Evolutionary conservation across 2,797 vertebrate species (phyloP), one percentile per base, ranked within the genome.

Genomic region (Aeoliscus strigatus): DNA sequence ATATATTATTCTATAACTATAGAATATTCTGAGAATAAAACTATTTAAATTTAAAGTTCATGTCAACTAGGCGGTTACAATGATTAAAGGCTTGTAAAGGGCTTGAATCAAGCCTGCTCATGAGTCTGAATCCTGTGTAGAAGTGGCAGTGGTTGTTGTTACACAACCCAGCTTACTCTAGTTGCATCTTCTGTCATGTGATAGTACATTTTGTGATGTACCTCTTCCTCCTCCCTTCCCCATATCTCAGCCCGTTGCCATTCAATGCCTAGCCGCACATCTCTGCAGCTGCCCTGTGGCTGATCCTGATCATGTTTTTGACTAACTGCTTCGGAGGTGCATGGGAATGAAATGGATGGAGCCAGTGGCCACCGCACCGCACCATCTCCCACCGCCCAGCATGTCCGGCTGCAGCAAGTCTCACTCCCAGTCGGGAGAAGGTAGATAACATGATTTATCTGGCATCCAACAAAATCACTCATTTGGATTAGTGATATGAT

Each of bases 361-460:
- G 64, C 70, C 72, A 64, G 66, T 77, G 67, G 57, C 75, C 78
- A 79, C 57, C 77, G 68, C 58, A 48, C 47, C 53, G 24, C 57
- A 80, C 62, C 69, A 77, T 51, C 79, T 77, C 73, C 69, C 67
- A 50, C 63, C 63, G 63, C 66, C 70, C 75, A 68, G 35, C 54
- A 79, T 83, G 77, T 83, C 83, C 70, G 66, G 70, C 76, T 67
- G 71, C 74, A 75, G 76, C 83, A 83, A 79, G 70, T 73, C 79
- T 70, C 75, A 80, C 40, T 57, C 78, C 29, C 76, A 66, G 60
- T 77, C 80, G 48, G 86, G 77, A 80, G 80, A 86, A 81, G 84
- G 84, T 84, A 72, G 54, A 48, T 28, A 60, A 57, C 28, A 46
- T 7, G 29, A 65, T 60, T 60, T 33, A 50, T 30, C 53, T 60